phyloP scores from a whole-genome alignment of 2,888 invertebrate species.

The Meghimatium bilineatum region DNA sequence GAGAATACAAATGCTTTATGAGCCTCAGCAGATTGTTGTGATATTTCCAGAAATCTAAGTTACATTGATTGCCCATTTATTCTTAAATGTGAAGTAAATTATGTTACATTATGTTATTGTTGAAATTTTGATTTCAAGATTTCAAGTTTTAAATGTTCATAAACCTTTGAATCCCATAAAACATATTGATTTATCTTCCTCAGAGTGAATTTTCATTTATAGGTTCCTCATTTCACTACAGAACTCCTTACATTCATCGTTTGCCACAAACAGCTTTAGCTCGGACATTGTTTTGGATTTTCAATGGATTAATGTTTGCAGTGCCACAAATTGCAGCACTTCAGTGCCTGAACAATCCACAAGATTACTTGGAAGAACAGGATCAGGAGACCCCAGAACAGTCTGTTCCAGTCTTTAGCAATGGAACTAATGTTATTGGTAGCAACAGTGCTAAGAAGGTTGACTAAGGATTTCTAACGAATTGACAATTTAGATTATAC shows the following conservation, averaged over 20 bases:
- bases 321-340: slow-evolving; percentile 62
- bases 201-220: slow-evolving; percentile 55
- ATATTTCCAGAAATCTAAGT: too few species aligned
- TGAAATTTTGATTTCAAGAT: too few species aligned
- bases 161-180: background rate
- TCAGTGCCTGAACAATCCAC: slow-evolving; percentile 48
- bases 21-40: too few species aligned
- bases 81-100: too few species aligned
- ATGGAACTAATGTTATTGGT: background rate
- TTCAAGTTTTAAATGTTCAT: too few species aligned
- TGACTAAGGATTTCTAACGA: background rate
- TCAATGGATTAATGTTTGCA: slow-evolving; percentile 59
- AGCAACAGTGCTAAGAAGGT: slow-evolving; percentile 22
- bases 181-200: background rate
- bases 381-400: background rate
- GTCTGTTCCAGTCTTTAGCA: background rate
- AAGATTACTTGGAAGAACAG: slow-evolving; percentile 13
- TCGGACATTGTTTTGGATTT: slow-evolving; percentile 56
- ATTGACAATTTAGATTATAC: background rate
- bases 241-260: slow-evolving; percentile 58
- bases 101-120: too few species aligned
- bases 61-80: too few species aligned
- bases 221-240: slow-evolving; percentile 59
- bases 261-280: slow-evolving; percentile 53
- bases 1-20: too few species aligned